Conservation (phyloP, 2,113 vertebrate genomes). For the Hemiscyllium ocellatum region DNA sequence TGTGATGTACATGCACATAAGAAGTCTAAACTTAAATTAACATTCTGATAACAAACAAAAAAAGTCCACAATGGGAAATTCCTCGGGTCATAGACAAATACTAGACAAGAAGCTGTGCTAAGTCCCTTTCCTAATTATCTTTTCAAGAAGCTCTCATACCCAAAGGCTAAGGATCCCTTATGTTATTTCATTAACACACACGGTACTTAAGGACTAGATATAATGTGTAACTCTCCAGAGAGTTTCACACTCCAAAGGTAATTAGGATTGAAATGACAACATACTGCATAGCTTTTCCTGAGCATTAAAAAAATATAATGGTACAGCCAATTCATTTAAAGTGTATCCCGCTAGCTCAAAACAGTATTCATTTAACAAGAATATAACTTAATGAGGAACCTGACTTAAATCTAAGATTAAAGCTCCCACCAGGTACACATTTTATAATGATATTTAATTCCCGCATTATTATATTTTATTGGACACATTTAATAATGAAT, state of each 20-base stretch:
- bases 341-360: not conserved
- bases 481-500: not conserved
- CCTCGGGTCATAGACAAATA: not conserved
- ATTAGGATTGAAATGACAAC: slow-evolving; percentile 21
- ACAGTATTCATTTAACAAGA: not conserved
- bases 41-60: slow-evolving; percentile 8
- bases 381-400: not conserved
- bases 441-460: not conserved
- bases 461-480: not conserved
- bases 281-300: not conserved
- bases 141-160: slow-evolving; percentile 8
- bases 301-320: not conserved
- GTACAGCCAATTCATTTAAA: not conserved
- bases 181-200: slow-evolving; percentile 23
- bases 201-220: not conserved
- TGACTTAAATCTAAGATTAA: not conserved
- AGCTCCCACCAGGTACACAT: not conserved
- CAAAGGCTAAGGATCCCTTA: not conserved
- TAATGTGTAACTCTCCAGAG: not conserved
- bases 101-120: not conserved
- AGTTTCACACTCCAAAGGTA: slow-evolving; percentile 13
- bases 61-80: not conserved
- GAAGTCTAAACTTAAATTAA: not conserved
- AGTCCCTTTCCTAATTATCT: not conserved
- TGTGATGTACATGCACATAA: not conserved